Percentiles rank a stretch among this genome's conserved stretches.
Evolutionary conservation across 1,140 invertebrate species (phyloP).

Genomic region (Chionoecetes opilio): DNA sequence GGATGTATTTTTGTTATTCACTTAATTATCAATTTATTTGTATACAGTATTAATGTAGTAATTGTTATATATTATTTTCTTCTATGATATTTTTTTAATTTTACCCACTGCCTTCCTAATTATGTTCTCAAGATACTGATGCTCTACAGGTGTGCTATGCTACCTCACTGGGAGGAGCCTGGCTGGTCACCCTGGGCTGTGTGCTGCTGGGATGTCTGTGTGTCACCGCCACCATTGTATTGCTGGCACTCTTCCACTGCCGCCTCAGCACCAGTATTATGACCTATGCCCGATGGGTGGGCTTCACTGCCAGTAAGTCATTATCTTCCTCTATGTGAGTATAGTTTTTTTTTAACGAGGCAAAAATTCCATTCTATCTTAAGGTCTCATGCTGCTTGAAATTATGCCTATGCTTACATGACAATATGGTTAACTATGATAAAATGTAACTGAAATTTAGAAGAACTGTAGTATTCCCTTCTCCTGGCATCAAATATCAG

Average conservation of each 20-base stretch:
- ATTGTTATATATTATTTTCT: neutral
- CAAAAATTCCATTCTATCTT: too few species aligned
- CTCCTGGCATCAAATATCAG: too few species aligned
- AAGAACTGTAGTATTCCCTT: too few species aligned
- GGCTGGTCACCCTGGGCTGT: conserved; percentile 94
- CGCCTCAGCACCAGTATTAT: conserved; percentile 91
- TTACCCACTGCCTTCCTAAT: neutral
- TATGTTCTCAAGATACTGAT: too few species aligned
- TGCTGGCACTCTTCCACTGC: conserved; percentile 95
- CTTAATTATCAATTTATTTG: too few species aligned
- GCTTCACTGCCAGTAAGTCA: conserved; percentile 95
- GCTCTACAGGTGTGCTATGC: conserved; percentile 89
- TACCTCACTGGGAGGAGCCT: conserved; percentile 86
- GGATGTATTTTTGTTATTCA: too few species aligned
- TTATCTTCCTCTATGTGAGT: conserved; percentile 82
- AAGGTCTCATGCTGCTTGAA: too few species aligned
- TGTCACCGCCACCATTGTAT: conserved; percentile 95
- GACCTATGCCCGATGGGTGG: conserved; percentile 96
- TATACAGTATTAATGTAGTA: neutral
- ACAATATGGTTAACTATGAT: too few species aligned
- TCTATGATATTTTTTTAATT: too few species aligned
- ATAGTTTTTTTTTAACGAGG: too few species aligned
- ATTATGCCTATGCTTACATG: too few species aligned
- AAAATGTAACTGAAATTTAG: too few species aligned
- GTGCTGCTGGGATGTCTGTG: conserved; percentile 97